Percentiles rank a stretch among this genome's conserved stretches.
Evolutionary conservation across 2,888 invertebrate species (phyloP).

Genomic region (Lobophora halterata): DNA sequence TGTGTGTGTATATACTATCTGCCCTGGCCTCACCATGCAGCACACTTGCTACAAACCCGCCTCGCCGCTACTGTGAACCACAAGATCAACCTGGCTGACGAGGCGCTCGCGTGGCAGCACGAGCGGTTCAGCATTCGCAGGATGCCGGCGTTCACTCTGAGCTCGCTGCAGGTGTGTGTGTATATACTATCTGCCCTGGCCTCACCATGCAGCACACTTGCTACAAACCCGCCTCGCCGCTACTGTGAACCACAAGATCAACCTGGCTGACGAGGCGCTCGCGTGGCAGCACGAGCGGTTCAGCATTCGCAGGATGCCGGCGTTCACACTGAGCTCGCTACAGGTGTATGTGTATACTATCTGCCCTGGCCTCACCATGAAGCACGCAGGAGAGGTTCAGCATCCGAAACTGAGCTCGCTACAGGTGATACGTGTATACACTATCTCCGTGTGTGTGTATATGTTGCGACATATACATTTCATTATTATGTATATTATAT

Average conservation of each 20-base stretch:
- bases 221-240: constrained; percentile 80
- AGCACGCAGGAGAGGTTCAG: constrained; percentile 96
- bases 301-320: constrained; percentile 94
- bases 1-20: constrained; percentile 27
- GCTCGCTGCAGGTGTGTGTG: constrained; percentile 82
- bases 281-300: constrained; percentile 99
- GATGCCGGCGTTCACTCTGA: constrained; percentile 95
- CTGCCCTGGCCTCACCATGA: constrained; percentile 80
- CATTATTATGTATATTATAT: no score
- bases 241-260: constrained; percentile 94
- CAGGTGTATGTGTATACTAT: constrained; percentile 52
- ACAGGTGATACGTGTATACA: constrained; percentile 55
- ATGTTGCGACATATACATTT: no score
- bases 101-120: constrained; percentile 97
- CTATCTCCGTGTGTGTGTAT: no score
- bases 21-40: constrained; percentile 89
- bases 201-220: constrained; percentile 90
- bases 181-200: constrained; percentile 51
- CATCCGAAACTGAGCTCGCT: constrained; percentile 92
- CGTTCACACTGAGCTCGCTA: constrained; percentile 93
- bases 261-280: constrained; percentile 93
- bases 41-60: constrained; percentile 83
- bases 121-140: constrained; percentile 96
- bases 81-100: constrained; percentile 97
- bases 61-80: constrained; percentile 85